phyloP scores from a whole-genome alignment of 2,797 vertebrate species.

The Anableps anableps region DNA sequence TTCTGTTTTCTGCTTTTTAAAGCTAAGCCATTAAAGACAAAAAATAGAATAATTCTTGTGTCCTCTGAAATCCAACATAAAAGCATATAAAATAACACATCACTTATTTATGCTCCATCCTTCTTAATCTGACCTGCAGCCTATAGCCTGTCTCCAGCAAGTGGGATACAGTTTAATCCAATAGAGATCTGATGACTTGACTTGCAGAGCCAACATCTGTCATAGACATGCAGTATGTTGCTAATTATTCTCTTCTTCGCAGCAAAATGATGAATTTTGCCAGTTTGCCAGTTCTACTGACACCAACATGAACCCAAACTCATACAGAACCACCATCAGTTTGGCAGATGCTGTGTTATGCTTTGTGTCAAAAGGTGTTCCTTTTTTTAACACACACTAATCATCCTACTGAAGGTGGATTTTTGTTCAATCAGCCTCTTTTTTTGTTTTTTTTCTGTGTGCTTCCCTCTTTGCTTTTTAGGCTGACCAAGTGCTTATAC shows the following conservation, averaged over 20 bases:
- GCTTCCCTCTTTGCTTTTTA: neutral
- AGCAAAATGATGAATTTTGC: neutral
- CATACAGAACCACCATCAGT: neutral
- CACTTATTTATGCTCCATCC: neutral
- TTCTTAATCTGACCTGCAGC: neutral
- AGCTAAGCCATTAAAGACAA: neutral
- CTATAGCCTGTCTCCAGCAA: neutral
- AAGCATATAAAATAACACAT: neutral
- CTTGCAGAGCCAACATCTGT: neutral
- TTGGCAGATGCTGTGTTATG: neutral
- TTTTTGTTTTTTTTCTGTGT: neutral
- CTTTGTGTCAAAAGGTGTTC: slow-evolving; percentile 3
- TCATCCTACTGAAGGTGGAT: neutral
- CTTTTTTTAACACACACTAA: neutral
- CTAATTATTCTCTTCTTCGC: neutral
- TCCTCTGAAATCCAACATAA: neutral
- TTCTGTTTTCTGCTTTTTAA: slow-evolving; percentile 12
- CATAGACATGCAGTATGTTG: neutral
- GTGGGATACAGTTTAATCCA: neutral
- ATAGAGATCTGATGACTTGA: neutral
- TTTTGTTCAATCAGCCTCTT: neutral
- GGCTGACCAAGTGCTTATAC: neutral
- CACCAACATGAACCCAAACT: slow-evolving; percentile 2
- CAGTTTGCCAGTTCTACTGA: neutral
- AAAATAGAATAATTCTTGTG: neutral